Conservation (phyloP, 2,797 vertebrate genomes). For the Cirrhinus molitorella region DNA sequence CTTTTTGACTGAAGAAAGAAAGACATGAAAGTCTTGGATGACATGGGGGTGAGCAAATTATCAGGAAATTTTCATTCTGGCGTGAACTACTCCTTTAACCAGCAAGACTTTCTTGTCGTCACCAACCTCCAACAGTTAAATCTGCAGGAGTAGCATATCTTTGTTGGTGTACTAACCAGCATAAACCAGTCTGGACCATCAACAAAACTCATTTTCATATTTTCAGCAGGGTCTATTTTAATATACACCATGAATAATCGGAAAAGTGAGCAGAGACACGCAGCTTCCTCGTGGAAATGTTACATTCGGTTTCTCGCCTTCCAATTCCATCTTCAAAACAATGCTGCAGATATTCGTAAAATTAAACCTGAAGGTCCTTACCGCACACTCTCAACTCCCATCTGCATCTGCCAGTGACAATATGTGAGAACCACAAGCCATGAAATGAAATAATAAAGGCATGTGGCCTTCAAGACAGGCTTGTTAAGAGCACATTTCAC, state of each 20-base stretch:
- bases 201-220: not conserved
- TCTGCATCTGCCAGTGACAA: conserved; percentile 21
- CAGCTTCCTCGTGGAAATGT: not conserved
- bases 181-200: not conserved
- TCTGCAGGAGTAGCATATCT: not conserved
- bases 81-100: not conserved
- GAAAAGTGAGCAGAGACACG: not conserved
- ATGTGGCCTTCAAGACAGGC: conserved; percentile 17
- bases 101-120: not conserved
- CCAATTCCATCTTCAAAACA: conserved; percentile 17
- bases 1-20: too few species aligned
- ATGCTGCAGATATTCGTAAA: conserved; percentile 11
- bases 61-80: too few species aligned
- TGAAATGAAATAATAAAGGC: conserved; percentile 37
- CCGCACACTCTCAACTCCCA: not conserved
- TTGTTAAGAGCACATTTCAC: conserved; percentile 24
- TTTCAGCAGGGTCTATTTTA: conserved; percentile 5
- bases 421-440: not conserved
- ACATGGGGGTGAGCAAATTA: too few species aligned
- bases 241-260: conserved; percentile 25
- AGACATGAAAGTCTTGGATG: too few species aligned
- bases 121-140: conserved; percentile 3
- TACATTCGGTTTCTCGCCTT: not conserved
- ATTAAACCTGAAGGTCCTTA: conserved; percentile 37
- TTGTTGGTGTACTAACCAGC: not conserved